Percentiles rank a stretch among this genome's conserved stretches.
phyloP scores from a whole-genome alignment of 2,888 invertebrate species.

The Crossocerus cetratus region DNA sequence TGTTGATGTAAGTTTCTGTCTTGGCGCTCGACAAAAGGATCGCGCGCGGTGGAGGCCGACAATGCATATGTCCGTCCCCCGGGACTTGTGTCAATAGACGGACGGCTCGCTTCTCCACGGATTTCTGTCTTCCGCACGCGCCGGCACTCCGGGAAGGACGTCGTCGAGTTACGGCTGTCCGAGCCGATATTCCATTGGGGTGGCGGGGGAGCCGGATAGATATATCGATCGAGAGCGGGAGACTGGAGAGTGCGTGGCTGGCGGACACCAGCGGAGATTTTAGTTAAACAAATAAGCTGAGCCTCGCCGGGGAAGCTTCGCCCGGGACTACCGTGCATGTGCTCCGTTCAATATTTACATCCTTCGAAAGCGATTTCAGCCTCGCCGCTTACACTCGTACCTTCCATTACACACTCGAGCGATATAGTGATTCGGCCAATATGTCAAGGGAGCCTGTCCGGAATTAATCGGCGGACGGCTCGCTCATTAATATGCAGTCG shows the following conservation, averaged over 20 bases:
- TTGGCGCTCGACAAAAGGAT: no score
- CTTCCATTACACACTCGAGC: no score
- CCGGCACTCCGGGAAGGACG: conserved; percentile 28
- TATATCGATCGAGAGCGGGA: conserved; percentile 52
- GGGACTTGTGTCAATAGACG: conserved; percentile 62
- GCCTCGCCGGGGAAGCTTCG: conserved; percentile 31
- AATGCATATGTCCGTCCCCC: conserved; percentile 49
- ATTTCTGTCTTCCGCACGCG: conserved; percentile 60
- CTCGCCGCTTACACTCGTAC: no score
- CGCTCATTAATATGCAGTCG: no score
- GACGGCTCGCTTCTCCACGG: conserved; percentile 41
- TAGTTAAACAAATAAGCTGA: conserved; percentile 68
- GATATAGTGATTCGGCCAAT: no score
- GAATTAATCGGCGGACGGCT: no score
- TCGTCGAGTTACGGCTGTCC: no score
- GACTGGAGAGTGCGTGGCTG: conserved; percentile 46
- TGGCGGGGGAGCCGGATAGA: conserved; percentile 8
- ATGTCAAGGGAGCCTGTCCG: no score
- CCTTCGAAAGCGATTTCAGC: no score
- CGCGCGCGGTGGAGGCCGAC: conserved; percentile 13
- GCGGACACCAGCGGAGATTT: conserved; percentile 66
- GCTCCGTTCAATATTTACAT: no score
- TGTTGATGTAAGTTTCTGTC: no score
- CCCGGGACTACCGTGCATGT: conserved; percentile 36
- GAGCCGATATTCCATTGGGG: neutral